Conservation (phyloP, 2,113 vertebrate species). For the Prionailurus bengalensis region DNA sequence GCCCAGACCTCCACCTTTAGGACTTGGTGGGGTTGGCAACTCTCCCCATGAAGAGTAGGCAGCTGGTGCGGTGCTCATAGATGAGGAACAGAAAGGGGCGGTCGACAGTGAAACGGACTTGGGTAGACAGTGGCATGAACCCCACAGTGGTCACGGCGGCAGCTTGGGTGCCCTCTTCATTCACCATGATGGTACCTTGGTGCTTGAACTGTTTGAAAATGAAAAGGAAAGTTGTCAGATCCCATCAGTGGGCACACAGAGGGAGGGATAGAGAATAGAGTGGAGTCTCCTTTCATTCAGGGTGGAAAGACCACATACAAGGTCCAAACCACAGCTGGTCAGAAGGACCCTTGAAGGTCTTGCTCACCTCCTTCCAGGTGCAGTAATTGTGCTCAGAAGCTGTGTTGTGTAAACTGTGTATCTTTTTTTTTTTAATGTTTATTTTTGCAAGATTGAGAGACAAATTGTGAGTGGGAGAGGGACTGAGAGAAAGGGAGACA, state of each 20-base stretch:
- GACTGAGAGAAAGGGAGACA: no score
- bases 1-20: conserved; percentile 71
- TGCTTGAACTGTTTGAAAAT: conserved; percentile 92
- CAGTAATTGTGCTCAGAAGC: background rate
- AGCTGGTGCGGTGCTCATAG: conserved; percentile 97
- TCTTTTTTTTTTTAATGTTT: no score
- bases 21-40: conserved; percentile 92
- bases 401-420: background rate
- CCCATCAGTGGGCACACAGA: background rate
- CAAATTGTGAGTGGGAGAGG: no score
- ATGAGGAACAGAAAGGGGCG: conserved; percentile 96
- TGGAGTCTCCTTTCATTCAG: background rate
- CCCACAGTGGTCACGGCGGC: conserved; percentile 93
- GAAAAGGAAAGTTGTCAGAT: conserved; percentile 21
- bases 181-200: conserved; percentile 97
- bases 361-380: background rate
- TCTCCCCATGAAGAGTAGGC: conserved; percentile 96
- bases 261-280: background rate
- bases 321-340: background rate
- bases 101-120: conserved; percentile 93
- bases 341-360: background rate
- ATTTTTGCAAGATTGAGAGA: no score
- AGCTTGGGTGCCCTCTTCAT: conserved; percentile 97
- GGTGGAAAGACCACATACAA: background rate
- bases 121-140: conserved; percentile 97